phyloP scores from a whole-genome alignment of 2,797 vertebrate genomes.

The Gallirallus australis region DNA sequence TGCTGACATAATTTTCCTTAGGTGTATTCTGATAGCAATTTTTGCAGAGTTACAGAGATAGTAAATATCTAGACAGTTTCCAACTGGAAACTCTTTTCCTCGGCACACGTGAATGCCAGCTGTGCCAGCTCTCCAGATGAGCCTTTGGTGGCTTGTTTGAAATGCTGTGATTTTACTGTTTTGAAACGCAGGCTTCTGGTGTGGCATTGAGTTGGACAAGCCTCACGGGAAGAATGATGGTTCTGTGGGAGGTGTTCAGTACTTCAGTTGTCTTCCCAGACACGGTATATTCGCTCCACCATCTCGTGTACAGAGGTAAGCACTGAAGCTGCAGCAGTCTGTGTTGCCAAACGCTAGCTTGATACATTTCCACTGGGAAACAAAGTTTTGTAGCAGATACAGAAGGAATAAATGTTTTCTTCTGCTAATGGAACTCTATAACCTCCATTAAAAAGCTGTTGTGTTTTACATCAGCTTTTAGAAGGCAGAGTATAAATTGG shows the following conservation, averaged over 20 bases:
- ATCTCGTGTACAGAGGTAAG: constrained; percentile 93
- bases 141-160: background rate
- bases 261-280: constrained; percentile 92
- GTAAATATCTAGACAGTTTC: background rate
- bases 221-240: constrained; percentile 96
- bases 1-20: background rate
- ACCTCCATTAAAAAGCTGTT: background rate
- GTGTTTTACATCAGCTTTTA: background rate
- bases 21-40: background rate
- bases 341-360: background rate
- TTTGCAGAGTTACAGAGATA: background rate
- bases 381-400: background rate
- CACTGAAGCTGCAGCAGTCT: background rate
- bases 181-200: constrained; percentile 86
- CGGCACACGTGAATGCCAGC: background rate
- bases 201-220: constrained; percentile 94
- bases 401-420: constrained; percentile 35
- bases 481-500: background rate
- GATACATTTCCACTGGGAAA: background rate
- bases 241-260: constrained; percentile 91
- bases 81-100: background rate
- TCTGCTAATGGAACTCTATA: constrained; percentile 37
- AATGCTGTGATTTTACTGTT: background rate
- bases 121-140: background rate
- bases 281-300: constrained; percentile 95